Evolutionary conservation across 2,888 invertebrate genomes (phyloP), one percentile per base, ranked within the genome.

Genomic region (Heterodera filipjevi): DNA sequence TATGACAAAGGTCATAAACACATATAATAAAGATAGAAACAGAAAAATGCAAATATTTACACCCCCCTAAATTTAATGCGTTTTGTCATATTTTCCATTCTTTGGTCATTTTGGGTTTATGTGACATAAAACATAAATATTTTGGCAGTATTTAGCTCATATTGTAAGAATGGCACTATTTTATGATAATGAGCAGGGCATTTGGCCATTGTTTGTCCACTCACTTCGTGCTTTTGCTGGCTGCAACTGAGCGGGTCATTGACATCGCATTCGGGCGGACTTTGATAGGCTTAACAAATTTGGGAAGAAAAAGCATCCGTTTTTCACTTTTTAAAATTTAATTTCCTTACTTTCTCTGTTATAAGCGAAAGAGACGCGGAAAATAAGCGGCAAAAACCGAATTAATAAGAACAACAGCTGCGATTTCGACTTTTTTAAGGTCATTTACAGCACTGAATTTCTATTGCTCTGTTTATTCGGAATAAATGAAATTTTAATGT

Each of bases 221-320:
- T 27, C 22, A 89, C 89, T 81, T 89, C 89, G 75, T 82, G 79
- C 74, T 89, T 89, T 44, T 81, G 77, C 71, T 85, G 84, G 81
- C 88, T 86, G 72, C 89, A 89, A 71, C 86, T 85, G 82, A 89
- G 85, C 73, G 89, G 89, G 80, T 89, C 89, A 79, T 86, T 86
- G 33, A 89, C 89, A 71, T 89, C 86, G 81, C 89, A 89, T 82
- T 89, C 89, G 53, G 89, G 89, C 53, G 88, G 73, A 64, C 49
- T 64, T 33, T 30, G 32, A 10, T 75, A 75, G 19, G 75, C 75
- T 75, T 33, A 75, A n/a, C n/a, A n/a, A n/a, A n/a, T n/a, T n/a
- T n/a, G n/a, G n/a, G n/a, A n/a, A n/a, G n/a, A n/a, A n/a, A n/a
- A n/a, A n/a, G n/a, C n/a, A n/a, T n/a, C n/a, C n/a, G n/a, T 39